Evolutionary conservation across 2,888 invertebrate species (phyloP), one percentile per base, ranked within the genome.

Genomic region (Bellardia bayeri): DNA sequence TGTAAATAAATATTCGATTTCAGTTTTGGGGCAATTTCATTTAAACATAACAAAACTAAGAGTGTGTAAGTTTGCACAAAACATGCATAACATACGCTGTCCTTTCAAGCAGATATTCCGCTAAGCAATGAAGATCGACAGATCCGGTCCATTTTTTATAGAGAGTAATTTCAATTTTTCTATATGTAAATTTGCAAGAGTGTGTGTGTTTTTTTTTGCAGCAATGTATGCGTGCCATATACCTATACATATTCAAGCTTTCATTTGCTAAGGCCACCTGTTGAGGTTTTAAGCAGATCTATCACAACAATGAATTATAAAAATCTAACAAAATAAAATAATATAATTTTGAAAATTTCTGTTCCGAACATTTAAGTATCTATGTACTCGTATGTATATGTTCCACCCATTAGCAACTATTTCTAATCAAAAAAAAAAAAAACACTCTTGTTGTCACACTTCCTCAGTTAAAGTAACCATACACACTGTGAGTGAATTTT

Each of bases 251-350:
- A 13, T 37, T 51, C 14, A 51, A 54, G 16, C 6, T 9, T 69
- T 14, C 5, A 69, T 14, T 82, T 56, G 49, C 66, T 85, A 84
- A 64, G 85, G 78, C 85, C 87, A 87, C 85, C 87, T 87, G 85
- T 78, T 74, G 87, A 42, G 68, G 58, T 37, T 37, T 63, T 75
- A 51, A 78, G 61, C 78, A 78, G 42, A 82, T 54, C 80, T 78
- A 87, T 87, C 87, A 87, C 87, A 87, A 87, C 87, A 87, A 85
- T 78, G 74, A 85, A 82, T 87, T 76, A 81, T 54, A 13, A 69
- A 79, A 82, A 85, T 56, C 30, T 11, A 71, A 71, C 69, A 14
- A 68, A 56, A 82, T 42, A 61, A 72, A 72, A 64, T 72, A 56
- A 81, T 63, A 72, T 72, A 74, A 74, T 82, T 74, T 51, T 82